Conservation (phyloP, 1,140 invertebrate genomes). For the Drosophila truncata region DNA sequence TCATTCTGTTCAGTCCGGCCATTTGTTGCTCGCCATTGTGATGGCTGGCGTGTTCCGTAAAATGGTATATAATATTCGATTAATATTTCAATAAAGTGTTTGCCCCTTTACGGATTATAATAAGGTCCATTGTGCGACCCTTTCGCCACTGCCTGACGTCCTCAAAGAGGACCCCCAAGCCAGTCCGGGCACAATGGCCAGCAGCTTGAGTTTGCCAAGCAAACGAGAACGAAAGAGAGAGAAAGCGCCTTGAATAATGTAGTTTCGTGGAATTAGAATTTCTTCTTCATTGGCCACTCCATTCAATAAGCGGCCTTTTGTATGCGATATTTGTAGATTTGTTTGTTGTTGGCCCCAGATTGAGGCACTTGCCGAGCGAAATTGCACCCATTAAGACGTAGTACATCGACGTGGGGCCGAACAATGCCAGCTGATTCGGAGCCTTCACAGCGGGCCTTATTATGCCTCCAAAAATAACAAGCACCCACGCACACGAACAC, state of each 20-base stretch:
- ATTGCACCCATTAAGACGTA: conserved; percentile 63
- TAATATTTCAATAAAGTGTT: conserved; percentile 81
- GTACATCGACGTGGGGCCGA: conserved; percentile 16
- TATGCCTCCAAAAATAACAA: conserved; percentile 56
- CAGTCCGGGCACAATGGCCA: conserved; percentile 26
- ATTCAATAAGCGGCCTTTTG: conserved; percentile 44
- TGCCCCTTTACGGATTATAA: conserved; percentile 74
- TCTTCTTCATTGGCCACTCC: conserved; percentile 21
- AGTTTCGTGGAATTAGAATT: conserved; percentile 57
- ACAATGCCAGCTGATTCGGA: conserved; percentile 65
- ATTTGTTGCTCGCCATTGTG: conserved; percentile 41
- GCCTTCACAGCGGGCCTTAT: conserved; percentile 36
- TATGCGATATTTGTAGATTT: conserved; percentile 43
- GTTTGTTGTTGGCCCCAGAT: conserved; percentile 23
- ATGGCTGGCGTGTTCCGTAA: conserved; percentile 30
- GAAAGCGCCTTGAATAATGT: conserved; percentile 50
- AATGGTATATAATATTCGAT: conserved; percentile 77
- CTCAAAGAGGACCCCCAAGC: conserved; percentile 41
- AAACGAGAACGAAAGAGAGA: not conserved
- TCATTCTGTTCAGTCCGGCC: conserved; percentile 32
- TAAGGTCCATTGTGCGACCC: conserved; percentile 67
- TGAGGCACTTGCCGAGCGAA: conserved; percentile 35
- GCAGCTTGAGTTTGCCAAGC: conserved; percentile 17
- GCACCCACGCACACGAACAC: conserved; percentile 14
- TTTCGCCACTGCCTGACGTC: conserved; percentile 7